A percentile compares a stretch with the other conserved stretches of the same genome.
Evolutionary conservation across 2,113 vertebrate species (phyloP).

Genomic region (Neolamprologus brichardi): DNA sequence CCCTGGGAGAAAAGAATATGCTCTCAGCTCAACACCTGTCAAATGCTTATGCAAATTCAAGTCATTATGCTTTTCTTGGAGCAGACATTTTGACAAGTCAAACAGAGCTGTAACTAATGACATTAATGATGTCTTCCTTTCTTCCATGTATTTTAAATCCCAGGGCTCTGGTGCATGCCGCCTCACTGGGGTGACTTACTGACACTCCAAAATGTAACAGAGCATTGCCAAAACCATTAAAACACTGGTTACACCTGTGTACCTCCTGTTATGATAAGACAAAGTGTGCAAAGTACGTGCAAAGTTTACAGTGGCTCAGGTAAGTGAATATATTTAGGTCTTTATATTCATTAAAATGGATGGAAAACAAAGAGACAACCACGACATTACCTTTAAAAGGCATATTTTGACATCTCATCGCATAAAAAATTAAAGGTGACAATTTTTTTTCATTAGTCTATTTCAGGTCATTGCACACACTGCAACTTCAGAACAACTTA

Average conservation of each 20-base stretch:
- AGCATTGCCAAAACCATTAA: not conserved
- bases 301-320: not conserved
- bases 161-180: not conserved
- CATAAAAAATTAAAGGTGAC: not conserved
- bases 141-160: not conserved
- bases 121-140: not conserved
- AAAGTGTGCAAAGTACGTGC: not conserved
- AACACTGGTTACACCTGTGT: not conserved
- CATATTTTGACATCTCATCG: not conserved
- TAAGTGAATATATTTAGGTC: not conserved
- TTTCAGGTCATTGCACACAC: not conserved
- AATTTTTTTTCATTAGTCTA: not conserved
- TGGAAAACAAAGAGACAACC: not conserved
- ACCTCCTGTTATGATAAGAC: not conserved
- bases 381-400: not conserved
- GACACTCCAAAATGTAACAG: not conserved
- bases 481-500: not conserved
- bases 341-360: not conserved
- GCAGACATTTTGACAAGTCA: not conserved
- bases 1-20: not conserved
- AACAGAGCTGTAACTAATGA: conserved; percentile 17
- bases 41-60: conserved; percentile 28
- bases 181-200: not conserved
- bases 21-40: conserved; percentile 39
- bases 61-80: not conserved